These are phyloP conservation scores for Temnopleurus reevesii DNA, from an alignment of 53 echinoderm and acorn worm genomes.

Conservation along the genomic window DNA sequence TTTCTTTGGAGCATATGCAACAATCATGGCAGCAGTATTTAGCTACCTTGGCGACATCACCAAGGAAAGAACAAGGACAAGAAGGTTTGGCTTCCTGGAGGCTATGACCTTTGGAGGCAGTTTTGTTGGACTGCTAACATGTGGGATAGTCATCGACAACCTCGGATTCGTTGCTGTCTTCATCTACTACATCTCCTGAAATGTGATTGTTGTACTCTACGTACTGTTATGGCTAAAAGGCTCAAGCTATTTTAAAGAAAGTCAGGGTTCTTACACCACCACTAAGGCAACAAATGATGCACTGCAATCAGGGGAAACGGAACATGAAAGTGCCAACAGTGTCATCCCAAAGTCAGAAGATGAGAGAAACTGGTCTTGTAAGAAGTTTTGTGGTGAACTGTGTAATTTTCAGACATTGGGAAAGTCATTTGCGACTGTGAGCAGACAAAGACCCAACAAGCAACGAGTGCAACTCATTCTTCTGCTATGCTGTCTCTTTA, in stretches of 20 bases:
- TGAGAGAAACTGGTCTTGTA: neutral
- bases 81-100: constrained; percentile 88
- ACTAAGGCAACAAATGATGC: constrained; percentile 17
- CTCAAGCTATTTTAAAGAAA: constrained; percentile 12
- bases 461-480: constrained; percentile 77
- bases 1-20: constrained; percentile 77
- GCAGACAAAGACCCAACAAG: constrained; percentile 68
- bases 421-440: constrained; percentile 66
- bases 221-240: constrained; percentile 77
- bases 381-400: constrained; percentile 64
- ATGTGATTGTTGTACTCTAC: constrained; percentile 70
- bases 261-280: neutral
- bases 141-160: constrained; percentile 87
- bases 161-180: constrained; percentile 83
- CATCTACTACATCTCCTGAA: constrained; percentile 80
- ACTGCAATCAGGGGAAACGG: constrained; percentile 15
- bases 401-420: constrained; percentile 70
- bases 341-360: constrained; percentile 8
- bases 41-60: constrained; percentile 95
- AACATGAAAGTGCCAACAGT: constrained; percentile 47
- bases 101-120: constrained; percentile 93
- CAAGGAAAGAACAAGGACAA: constrained; percentile 66
- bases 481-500: constrained; percentile 72
- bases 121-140: constrained; percentile 77
- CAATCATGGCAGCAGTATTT: constrained; percentile 82